phyloP scores from a whole-genome alignment of 1,140 invertebrate genomes.

The Yoshiicerus persimilis region DNA sequence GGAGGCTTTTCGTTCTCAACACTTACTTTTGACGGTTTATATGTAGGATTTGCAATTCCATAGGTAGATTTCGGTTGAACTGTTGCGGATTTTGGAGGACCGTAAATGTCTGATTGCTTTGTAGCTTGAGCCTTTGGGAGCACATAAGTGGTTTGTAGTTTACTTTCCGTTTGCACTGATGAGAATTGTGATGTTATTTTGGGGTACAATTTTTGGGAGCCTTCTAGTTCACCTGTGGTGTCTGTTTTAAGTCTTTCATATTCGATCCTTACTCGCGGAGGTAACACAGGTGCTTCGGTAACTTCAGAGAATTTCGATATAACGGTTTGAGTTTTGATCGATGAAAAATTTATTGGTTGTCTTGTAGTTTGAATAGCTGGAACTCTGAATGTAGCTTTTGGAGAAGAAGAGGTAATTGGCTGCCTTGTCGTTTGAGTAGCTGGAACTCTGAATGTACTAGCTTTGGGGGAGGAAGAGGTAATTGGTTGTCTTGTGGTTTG shows the following conservation, averaged over 20 bases:
- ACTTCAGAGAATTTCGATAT: too few species aligned
- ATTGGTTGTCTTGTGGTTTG: neutral
- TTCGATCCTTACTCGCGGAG: neutral
- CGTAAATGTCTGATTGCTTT: neutral
- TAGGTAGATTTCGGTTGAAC: too few species aligned
- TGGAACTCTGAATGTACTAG: neutral
- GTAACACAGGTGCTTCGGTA: too few species aligned
- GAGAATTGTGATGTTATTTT: neutral
- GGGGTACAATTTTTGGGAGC: neutral
- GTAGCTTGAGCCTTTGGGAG: neutral
- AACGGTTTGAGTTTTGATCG: too few species aligned
- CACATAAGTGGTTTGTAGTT: neutral
- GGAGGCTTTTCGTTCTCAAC: too few species aligned
- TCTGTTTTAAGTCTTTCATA: neutral
- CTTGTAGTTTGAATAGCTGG: too few species aligned
- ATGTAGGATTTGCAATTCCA: too few species aligned
- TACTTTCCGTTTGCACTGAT: neutral
- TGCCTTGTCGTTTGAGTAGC: neutral
- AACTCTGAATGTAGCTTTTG: neutral
- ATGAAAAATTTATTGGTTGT: too few species aligned
- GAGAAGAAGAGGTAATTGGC: neutral
- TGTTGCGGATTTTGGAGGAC: neutral
- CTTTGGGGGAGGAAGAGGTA: neutral
- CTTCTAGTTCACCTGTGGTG: too few species aligned
- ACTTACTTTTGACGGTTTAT: too few species aligned